Evolutionary conservation across 2,113 vertebrate species (phyloP), one percentile per base, ranked within the genome.

Genomic region (Hirundichthys speculiger): DNA sequence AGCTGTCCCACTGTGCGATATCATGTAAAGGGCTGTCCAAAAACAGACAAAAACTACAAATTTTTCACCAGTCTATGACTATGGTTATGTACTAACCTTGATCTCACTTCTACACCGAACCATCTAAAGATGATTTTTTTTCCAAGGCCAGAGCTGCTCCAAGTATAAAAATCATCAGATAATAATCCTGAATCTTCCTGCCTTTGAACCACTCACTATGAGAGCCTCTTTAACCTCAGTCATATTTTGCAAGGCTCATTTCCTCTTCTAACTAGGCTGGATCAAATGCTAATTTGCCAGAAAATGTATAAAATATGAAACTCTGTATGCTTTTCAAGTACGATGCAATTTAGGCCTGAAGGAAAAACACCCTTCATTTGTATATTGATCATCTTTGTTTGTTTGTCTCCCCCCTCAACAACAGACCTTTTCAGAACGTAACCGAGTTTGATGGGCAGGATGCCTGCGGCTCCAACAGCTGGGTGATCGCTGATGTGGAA

Each of bases 361-460:
- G 20, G 20, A 69, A 42, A 42, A 21, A 6, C 39, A 48, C 16
- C 22, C 30, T 47, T 47, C 46, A 41, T 47, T 34, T 1, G 5
- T 18, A 4, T 24, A 16, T 4, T 62, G n/a, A n/a, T 3, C 39
- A 56, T 4, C 73, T 57, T 13, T 49, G 13, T 46, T 38, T 40
- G 7, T 34, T 34, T 34, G 4, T 34, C 1, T 34, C 11, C 6
- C 30, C 6, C 0, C 2, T 12, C 51, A 18, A 42, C 22, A 34
- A 13, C n/a, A 99, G 98, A 21, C 96, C 95, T 0, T 96, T 95
- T 59, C 93, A 92, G 73, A 99, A 99, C 0, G 96, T 99, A 89
- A 99, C 96, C 0, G 98, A 99, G 89, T 99, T 98, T 3, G 98
- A 98, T 0, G 98, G 98, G 14, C 97, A 98, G 82, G 98, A 99